Evolutionary conservation across 1,140 invertebrate genomes (phyloP).

Genomic region (Archivesica marissinica): DNA sequence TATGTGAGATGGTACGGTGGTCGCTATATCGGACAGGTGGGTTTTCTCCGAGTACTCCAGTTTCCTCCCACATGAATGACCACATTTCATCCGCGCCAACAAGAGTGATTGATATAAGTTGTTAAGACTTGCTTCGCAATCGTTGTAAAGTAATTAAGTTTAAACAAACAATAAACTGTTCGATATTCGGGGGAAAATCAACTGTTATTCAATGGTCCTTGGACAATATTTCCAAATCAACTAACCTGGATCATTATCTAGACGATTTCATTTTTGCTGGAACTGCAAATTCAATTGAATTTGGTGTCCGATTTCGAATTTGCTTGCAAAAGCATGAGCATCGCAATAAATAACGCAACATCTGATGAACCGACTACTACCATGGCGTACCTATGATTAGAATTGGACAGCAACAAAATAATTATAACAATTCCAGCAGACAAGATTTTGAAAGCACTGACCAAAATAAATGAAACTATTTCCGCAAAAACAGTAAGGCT

Average conservation of each 20-base stretch:
- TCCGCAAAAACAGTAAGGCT: neutral
- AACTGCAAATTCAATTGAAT: neutral
- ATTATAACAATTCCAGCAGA: neutral
- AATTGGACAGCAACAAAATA: neutral
- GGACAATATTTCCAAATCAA: neutral
- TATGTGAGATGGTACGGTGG: too few relatives aligned
- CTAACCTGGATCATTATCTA: neutral
- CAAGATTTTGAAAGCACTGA: neutral
- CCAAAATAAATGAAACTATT: too few relatives aligned
- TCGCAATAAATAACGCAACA: neutral
- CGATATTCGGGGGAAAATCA: neutral
- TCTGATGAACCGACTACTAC: neutral
- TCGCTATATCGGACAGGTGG: too few relatives aligned
- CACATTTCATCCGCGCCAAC: too few relatives aligned
- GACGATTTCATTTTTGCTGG: neutral
- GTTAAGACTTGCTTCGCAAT: too few relatives aligned
- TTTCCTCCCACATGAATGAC: too few relatives aligned
- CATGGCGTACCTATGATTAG: neutral
- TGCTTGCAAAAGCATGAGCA: neutral
- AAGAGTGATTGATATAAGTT: too few relatives aligned
- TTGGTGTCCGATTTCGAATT: neutral
- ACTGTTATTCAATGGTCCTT: neutral
- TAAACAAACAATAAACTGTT: neutral
- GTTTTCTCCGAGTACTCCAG: too few relatives aligned
- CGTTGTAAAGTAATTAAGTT: too few relatives aligned